These are phyloP conservation scores for Oscheius sp. DNA, from an alignment of 1,140 invertebrate genomes.

Conservation along the genomic window DNA sequence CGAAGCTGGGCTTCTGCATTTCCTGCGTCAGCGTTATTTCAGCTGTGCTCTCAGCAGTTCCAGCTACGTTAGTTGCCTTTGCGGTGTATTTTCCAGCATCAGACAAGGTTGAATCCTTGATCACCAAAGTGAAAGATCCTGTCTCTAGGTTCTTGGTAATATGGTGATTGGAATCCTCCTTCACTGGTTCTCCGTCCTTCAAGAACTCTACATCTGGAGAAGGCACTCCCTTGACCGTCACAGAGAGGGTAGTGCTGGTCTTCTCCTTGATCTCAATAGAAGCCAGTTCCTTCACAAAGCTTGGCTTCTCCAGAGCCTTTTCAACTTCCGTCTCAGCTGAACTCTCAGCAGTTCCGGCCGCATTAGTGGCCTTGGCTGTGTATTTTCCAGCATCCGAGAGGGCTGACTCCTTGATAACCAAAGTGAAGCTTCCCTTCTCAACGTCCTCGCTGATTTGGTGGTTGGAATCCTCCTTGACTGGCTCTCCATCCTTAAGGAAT, in stretches of 20 bases:
- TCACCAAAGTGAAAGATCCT: constrained; percentile 59
- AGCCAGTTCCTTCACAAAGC: constrained; percentile 57
- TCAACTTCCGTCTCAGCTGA: constrained; percentile 63
- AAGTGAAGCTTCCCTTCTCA: constrained; percentile 53
- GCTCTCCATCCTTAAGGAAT: constrained; percentile 42
- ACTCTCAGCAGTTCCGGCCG: constrained; percentile 10
- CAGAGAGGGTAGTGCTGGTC: constrained; percentile 40
- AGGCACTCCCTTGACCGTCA: constrained; percentile 54
- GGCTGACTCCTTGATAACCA: constrained; percentile 62
- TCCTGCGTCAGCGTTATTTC: constrained; percentile 70
- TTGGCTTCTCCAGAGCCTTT: constrained; percentile 66
- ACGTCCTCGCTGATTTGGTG: constrained; percentile 47
- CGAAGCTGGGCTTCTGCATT: constrained; percentile 46
- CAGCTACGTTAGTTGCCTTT: constrained; percentile 36
- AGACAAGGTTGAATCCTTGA: constrained; percentile 55
- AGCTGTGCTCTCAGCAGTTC: constrained; percentile 18
- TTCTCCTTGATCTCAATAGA: constrained; percentile 48
- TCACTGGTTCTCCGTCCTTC: constrained; percentile 56
- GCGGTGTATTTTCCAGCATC: constrained; percentile 34
- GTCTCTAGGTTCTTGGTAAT: constrained; percentile 68
- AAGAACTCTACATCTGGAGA: constrained; percentile 60
- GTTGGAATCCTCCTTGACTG: constrained; percentile 62
- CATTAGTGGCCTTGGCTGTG: constrained; percentile 37
- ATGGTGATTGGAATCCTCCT: constrained; percentile 33
- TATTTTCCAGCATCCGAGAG: constrained; percentile 34